Conservation (phyloP, 2,888 invertebrate genomes). For the Serrognathus titanus region DNA sequence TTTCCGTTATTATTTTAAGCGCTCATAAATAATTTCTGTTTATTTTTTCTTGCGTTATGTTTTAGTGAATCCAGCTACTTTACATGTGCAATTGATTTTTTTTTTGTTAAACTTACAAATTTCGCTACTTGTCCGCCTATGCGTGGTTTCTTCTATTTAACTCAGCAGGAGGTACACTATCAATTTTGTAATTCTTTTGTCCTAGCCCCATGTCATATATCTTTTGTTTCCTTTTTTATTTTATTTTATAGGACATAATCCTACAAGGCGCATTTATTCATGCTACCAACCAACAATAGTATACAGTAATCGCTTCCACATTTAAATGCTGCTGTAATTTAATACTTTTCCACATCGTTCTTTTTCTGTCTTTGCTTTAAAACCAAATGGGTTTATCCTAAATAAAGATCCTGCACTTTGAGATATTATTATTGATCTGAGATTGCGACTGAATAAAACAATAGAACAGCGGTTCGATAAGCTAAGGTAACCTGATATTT, state of each 20-base stretch:
- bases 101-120: no score
- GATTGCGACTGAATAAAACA: slow-evolving; percentile 35
- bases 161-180: background rate
- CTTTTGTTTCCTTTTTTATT: no score
- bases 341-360: slow-evolving; percentile 9
- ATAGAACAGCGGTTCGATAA: slow-evolving; percentile 37
- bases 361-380: background rate
- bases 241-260: background rate
- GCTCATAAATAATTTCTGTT: no score
- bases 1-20: no score
- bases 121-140: no score
- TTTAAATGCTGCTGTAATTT: slow-evolving; percentile 13
- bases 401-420: slow-evolving; percentile 10
- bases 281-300: background rate
- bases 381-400: slow-evolving; percentile 6
- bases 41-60: no score
- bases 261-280: background rate
- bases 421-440: slow-evolving; percentile 23
- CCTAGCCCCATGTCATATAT: background rate
- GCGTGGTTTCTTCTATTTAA: background rate
- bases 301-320: slow-evolving; percentile 5
- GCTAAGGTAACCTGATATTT: slow-evolving; percentile 45
- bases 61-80: no score
- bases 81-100: no score
- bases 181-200: background rate